Percentiles rank a stretch among this genome's conserved stretches.
These are phyloP conservation scores for Electrona antarctica DNA, from an alignment of 2,113 vertebrate genomes.

Conservation along the genomic window DNA sequence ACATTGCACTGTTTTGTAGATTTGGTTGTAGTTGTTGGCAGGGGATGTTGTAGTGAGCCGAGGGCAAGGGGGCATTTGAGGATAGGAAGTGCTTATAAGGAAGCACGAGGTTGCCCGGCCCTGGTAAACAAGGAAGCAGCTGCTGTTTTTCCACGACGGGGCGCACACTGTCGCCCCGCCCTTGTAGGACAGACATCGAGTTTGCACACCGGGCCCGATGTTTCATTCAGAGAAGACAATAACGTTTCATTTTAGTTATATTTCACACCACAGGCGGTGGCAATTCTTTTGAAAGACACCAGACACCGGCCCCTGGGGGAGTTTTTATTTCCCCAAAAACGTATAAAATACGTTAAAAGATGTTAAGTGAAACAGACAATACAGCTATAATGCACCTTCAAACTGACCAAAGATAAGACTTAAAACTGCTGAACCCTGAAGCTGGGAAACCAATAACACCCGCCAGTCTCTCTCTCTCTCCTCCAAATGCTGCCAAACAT, in stretches of 20 bases:
- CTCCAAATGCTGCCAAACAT: constrained; percentile 56
- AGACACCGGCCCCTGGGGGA: not conserved
- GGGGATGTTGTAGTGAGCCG: constrained; percentile 54
- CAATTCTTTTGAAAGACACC: constrained; percentile 8
- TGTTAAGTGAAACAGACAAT: constrained; percentile 30
- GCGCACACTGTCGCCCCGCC: too few species aligned
- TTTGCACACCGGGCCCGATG: constrained; percentile 5
- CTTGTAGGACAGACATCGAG: too few species aligned
- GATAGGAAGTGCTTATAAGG: constrained; percentile 52
- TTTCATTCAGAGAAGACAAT: constrained; percentile 31
- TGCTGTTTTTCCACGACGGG: constrained; percentile 2
- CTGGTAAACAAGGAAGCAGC: constrained; percentile 31
- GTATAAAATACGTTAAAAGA: too few species aligned
- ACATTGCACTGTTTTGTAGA: constrained; percentile 79
- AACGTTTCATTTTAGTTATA: constrained; percentile 20
- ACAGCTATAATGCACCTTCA: constrained; percentile 59
- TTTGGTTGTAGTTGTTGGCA: constrained; percentile 63
- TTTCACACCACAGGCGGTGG: not conserved
- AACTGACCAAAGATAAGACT: constrained; percentile 68
- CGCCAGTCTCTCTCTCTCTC: constrained; percentile 2
- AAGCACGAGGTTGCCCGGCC: constrained; percentile 49
- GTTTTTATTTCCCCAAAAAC: not conserved
- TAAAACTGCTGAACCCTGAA: constrained; percentile 39
- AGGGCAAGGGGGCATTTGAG: constrained; percentile 59
- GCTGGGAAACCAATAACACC: constrained; percentile 22